These are phyloP conservation scores for Orthosia incerta DNA, from an alignment of 2,888 invertebrate genomes.

Conservation along the genomic window DNA sequence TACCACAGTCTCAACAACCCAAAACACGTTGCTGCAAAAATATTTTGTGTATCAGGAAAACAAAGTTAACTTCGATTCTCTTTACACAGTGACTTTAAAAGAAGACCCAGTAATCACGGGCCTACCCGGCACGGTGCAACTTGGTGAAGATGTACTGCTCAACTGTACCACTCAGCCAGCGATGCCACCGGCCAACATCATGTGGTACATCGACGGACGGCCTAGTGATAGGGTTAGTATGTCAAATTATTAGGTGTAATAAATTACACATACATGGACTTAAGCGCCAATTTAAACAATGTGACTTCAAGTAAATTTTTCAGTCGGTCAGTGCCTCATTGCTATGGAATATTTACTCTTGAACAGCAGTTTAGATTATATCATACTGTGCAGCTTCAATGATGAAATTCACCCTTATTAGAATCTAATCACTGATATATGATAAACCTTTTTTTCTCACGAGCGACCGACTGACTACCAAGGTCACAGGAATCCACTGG, in stretches of 20 bases:
- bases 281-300: too few relatives aligned
- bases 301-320: too few relatives aligned
- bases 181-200: conserved; percentile 85
- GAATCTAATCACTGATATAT: too few relatives aligned
- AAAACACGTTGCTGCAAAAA: too few relatives aligned
- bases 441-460: background rate
- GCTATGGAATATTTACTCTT: too few relatives aligned
- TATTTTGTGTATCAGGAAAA: background rate
- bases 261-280: too few relatives aligned
- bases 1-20: too few relatives aligned
- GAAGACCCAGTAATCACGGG: conserved; percentile 83
- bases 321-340: too few relatives aligned
- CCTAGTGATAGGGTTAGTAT: conserved; percentile 79
- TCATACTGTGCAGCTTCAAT: too few relatives aligned
- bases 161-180: conserved; percentile 85
- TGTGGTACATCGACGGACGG: conserved; percentile 86
- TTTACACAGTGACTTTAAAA: conserved; percentile 78
- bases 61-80: background rate
- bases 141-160: conserved; percentile 83
- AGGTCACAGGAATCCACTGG: background rate
- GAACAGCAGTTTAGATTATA: too few relatives aligned
- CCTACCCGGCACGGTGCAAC: conserved; percentile 80
- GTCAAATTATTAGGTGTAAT: background rate
- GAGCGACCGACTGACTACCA: background rate
- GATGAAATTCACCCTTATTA: too few relatives aligned